phyloP scores from a whole-genome alignment of 2,888 invertebrate species.

The Entomobrya proxima region DNA sequence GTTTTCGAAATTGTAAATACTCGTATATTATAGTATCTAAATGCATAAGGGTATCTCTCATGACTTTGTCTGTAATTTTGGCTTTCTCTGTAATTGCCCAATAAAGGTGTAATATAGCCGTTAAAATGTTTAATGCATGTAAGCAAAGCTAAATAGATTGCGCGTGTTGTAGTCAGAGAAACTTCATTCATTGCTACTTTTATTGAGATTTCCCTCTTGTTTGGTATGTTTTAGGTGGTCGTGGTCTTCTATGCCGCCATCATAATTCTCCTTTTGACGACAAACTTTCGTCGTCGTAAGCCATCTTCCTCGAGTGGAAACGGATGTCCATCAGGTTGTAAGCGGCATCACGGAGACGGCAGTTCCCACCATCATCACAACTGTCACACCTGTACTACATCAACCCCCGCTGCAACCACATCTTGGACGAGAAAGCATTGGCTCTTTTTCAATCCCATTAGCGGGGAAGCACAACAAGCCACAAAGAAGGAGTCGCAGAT shows the following conservation, averaged over 20 bases:
- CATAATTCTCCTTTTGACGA: conserved; percentile 77
- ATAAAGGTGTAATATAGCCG: too few species aligned
- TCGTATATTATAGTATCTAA: too few species aligned
- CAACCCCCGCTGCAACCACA: conserved; percentile 43
- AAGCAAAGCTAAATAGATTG: too few species aligned
- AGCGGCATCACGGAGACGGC: conserved; percentile 43
- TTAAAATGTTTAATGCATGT: too few species aligned
- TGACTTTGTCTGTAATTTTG: too few species aligned
- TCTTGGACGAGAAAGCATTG: conserved; percentile 73
- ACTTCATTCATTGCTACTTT: too few species aligned
- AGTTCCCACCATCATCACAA: conserved; percentile 42
- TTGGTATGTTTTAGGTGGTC: conserved; percentile 75
- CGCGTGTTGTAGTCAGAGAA: too few species aligned
- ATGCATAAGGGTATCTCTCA: too few species aligned
- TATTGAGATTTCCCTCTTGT: background rate
- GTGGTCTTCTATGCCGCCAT: conserved; percentile 77
- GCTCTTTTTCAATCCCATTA: conserved; percentile 75
- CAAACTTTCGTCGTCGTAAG: conserved; percentile 76
- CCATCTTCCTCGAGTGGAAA: conserved; percentile 55
- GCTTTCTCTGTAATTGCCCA: too few species aligned
- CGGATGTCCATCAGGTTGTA: conserved; percentile 61
- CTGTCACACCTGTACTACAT: conserved; percentile 59
- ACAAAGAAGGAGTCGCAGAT: conserved; percentile 75
- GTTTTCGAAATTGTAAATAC: too few species aligned
- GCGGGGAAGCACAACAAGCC: conserved; percentile 75